Base-by-base conservation (phyloP, 2,888 invertebrate genomes). In the Syrphus vitripennis region DNA sequence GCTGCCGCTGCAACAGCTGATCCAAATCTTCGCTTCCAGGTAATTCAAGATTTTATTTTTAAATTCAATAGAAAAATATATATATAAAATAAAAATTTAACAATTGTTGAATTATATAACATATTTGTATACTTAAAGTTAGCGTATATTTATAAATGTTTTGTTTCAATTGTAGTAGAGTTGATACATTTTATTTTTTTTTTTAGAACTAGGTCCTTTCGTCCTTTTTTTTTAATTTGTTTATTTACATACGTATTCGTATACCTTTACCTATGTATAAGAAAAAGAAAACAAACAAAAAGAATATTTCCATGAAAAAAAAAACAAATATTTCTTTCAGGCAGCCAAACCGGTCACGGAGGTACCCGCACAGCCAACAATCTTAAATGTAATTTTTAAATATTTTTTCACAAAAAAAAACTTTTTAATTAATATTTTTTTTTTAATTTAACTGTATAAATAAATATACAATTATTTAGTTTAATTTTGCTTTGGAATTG, bases 1-100 rank as follows among this genome's bases (percentile, higher is more conserved):
- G 97, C 97, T 89, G 97, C 97, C 88, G 95, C 95, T 90, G 96
- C 96, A 88, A 94, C 90, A 90, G 96, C 96, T 90, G 97, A 97
- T 94, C 96, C 96, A 89, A 97, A 96, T 94, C 97, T 97, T 94
- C 96, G 97, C 94, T 94, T 97, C 91, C 97, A 97, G 96, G 97
- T 97, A 94, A 95, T 72, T 83, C 48, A 74, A 79, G 6, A 37
- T 12, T 7, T n/a, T 4, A 12, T 24, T n/a, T 12, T 2, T 48
- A 45, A 3, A 10, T 10, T n/a, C n/a, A n/a, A n/a, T n/a, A n/a
- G n/a, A n/a, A n/a, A n/a, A n/a, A 45, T 10, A 19, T 0, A 7
- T 4, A 4, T 6, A 21, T 12, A 48, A 48, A 1, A 50, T 24
- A 24, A 50, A 6, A 31, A 7, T 53, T 53, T 53, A 10, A 34